Evolutionary conservation across 2,888 invertebrate genomes (phyloP).

Genomic region (Sturmia bella): DNA sequence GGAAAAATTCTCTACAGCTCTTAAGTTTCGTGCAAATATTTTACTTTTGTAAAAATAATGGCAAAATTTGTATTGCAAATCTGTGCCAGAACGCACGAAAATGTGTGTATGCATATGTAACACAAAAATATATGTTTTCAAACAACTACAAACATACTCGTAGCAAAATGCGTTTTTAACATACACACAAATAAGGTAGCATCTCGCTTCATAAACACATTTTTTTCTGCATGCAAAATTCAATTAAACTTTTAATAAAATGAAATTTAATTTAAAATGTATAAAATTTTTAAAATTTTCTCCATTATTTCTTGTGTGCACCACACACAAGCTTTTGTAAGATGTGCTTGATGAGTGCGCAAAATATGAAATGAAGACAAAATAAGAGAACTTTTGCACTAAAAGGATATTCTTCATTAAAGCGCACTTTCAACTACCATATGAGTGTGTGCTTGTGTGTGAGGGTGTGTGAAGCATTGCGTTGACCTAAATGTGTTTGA

Average conservation of each 20-base stretch:
- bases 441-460: no score
- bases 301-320: background rate
- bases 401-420: conserved; percentile 38
- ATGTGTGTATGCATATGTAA: no score
- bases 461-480: conserved; percentile 2
- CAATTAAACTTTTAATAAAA: conserved; percentile 1
- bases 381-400: conserved; percentile 1
- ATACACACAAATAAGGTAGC: no score
- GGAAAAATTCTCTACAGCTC: no score
- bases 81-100: no score
- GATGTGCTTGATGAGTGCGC: conserved; percentile 37
- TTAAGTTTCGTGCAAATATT: no score
- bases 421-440: conserved; percentile 1
- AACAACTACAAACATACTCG: no score
- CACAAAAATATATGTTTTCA: no score
- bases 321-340: background rate
- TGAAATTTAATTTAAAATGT: conserved; percentile 16
- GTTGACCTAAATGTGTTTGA: conserved; percentile 41
- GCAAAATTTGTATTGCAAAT: no score
- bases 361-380: background rate
- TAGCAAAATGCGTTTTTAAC: no score
- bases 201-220: no score
- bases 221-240: background rate
- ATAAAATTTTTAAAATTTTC: conserved; percentile 15
- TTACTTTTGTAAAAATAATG: no score